Base-by-base conservation (phyloP, 2,797 vertebrate species). In the Galaxias olidus region DNA sequence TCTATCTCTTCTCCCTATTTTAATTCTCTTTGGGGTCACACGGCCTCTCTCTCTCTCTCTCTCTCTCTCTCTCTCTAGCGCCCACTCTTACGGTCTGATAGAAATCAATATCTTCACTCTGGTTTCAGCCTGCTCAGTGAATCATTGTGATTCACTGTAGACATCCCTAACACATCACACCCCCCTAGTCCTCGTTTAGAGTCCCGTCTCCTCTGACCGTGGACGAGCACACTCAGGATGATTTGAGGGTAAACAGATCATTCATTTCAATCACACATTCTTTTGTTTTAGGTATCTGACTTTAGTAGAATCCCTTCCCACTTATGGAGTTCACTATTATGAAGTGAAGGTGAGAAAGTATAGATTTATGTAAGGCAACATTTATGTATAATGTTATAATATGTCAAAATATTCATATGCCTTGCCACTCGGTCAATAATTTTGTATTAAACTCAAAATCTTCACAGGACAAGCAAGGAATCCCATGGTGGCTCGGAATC, bases 401-500 rank as follows among this genome's bases (percentile, higher is more conserved):
- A n/a, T 30, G 30, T 30, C 30, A 30, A 30, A 30, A 30, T 3
- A 30, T 6, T 30, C 2, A 30, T 30, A 30, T 30, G 2, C 30
- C 2, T 30, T 2, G 30, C 6, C 30, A 30, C 30, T 30, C 30
- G 6, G 30, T 30, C 30, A 30, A 30, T 2, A 30, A 6, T 6
- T 30, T 6, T 30, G 6, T 6, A 30, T 30, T 30, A 30, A 2
- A 30, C 6, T 30, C 6, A 3, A 2, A 81, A 45, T 15, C 44
- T 58, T 78, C 81, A 65, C 88, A 99, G 98, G 98, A 99, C 87
- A 99, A 99, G 85, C 98, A 98, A 88, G 96, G 96, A 71, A 97
- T 99, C 79, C 98, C 97, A 0, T 98, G 98, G 98, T 99, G 98
- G 98, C 94, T 99, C 65, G 98, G 98, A 65, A 93, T 99, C 91